Percentiles rank a stretch among this genome's conserved stretches.
Conservation (phyloP, 2,888 invertebrate species). For the Litoditis marina region DNA sequence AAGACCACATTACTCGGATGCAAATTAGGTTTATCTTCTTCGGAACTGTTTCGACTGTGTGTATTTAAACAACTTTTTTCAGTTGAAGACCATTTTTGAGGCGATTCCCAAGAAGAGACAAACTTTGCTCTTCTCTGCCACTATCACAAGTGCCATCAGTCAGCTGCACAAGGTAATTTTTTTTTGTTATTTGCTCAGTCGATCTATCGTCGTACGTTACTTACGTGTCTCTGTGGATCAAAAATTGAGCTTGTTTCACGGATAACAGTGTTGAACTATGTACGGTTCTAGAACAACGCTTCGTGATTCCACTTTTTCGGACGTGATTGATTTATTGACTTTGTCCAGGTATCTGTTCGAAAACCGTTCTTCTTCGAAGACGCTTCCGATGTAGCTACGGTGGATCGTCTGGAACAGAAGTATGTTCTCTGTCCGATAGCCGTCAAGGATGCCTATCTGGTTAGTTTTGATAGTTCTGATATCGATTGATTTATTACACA, state of each 20-base stretch:
- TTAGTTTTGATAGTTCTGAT: constrained; percentile 47
- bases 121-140: constrained; percentile 72
- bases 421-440: constrained; percentile 87
- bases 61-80: too few relatives aligned
- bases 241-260: not conserved
- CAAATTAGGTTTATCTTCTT: too few relatives aligned
- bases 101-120: constrained; percentile 65
- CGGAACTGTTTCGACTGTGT: not conserved
- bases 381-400: constrained; percentile 55
- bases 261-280: too few relatives aligned
- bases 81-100: constrained; percentile 76
- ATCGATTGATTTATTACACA: too few relatives aligned
- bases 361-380: constrained; percentile 70
- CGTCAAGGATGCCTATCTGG: constrained; percentile 69
- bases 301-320: not conserved
- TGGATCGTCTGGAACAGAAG: constrained; percentile 79
- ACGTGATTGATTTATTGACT: too few relatives aligned
- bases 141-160: constrained; percentile 80
- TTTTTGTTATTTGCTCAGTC: not conserved
- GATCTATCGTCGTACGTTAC: too few relatives aligned
- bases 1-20: too few relatives aligned
- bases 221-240: too few relatives aligned
- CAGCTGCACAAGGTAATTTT: constrained; percentile 70
- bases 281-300: not conserved
- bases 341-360: constrained; percentile 48